Percentiles rank a stretch among this genome's conserved stretches.
Evolutionary conservation across 2,888 invertebrate genomes (phyloP).

Genomic region (Drosophila longiperda): DNA sequence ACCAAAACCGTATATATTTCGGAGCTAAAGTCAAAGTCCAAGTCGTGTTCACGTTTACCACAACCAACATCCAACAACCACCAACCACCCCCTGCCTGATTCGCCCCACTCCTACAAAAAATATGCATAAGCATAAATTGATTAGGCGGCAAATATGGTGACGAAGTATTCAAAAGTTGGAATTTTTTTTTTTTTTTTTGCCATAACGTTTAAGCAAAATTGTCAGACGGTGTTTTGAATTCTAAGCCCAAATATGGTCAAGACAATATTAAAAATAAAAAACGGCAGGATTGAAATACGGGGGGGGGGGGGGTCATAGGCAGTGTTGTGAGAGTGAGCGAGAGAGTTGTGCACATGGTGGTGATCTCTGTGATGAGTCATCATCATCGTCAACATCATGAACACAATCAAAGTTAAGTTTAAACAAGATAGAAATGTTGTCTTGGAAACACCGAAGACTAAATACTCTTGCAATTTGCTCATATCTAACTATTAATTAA

Average conservation of each 20-base stretch:
- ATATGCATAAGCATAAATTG: conserved; percentile 73
- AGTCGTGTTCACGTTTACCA: conserved; percentile 28
- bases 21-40: conserved; percentile 40
- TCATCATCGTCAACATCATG: conserved; percentile 7
- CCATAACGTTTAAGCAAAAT: conserved; percentile 27
- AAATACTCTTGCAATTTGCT: not conserved
- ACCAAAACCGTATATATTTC: not conserved
- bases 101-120: conserved; percentile 1
- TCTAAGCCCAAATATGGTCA: conserved; percentile 72
- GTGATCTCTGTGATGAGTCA: conserved; percentile 52
- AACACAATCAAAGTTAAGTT: conserved; percentile 15
- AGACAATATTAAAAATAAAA: conserved; percentile 53
- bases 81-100: not conserved
- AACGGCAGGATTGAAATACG: not conserved
- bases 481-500: not conserved
- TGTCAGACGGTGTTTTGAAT: conserved; percentile 50
- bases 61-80: not conserved
- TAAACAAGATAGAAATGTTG: not conserved
- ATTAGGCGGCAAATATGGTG: conserved; percentile 78
- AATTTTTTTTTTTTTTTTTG: not conserved
- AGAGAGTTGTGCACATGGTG: conserved; percentile 35
- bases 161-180: conserved; percentile 64
- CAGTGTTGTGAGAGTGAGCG: not conserved
- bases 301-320: not conserved
- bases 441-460: not conserved